These are phyloP conservation scores for Acrobasis suavella DNA, from an alignment of 2,888 invertebrate genomes.

Conservation along the genomic window DNA sequence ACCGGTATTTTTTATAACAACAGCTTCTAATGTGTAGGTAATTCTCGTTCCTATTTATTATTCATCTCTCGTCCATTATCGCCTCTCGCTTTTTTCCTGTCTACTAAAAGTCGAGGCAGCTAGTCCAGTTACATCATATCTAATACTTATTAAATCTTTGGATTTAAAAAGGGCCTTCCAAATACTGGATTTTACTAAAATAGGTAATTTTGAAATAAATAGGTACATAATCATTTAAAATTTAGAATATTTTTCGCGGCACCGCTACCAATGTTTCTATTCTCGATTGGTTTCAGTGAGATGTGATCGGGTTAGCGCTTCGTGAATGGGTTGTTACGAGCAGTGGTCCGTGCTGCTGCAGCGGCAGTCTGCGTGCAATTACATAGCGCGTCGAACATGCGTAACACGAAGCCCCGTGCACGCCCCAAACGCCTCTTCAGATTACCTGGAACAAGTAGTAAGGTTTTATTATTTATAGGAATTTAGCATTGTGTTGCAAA, in stretches of 20 bases:
- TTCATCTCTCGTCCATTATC: not conserved
- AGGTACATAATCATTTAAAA: not conserved
- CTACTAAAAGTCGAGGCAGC: not conserved
- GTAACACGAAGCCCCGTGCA: slow-evolving; percentile 83
- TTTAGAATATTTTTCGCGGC: slow-evolving; percentile 15
- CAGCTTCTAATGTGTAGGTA: not conserved
- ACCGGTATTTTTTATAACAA: not conserved
- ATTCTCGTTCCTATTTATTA: not conserved
- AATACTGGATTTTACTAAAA: not conserved
- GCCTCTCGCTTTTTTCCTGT: not conserved
- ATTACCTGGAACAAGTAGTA: slow-evolving; percentile 61
- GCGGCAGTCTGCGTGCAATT: slow-evolving; percentile 84
- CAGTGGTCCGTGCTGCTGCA: slow-evolving; percentile 77
- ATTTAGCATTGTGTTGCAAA: not conserved
- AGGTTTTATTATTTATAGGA: not conserved
- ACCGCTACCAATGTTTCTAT: slow-evolving; percentile 6
- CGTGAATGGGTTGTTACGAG: slow-evolving; percentile 70
- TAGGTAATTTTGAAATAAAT: not conserved
- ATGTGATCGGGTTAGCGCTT: slow-evolving; percentile 67
- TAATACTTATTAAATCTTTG: not conserved
- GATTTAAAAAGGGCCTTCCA: not conserved
- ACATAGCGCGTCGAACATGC: slow-evolving; percentile 84
- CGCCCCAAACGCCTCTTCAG: slow-evolving; percentile 83
- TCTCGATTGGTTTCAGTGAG: slow-evolving; percentile 33
- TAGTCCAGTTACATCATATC: not conserved